Conservation (phyloP, 2,113 vertebrate genomes). For the Todiramphus saurophagus region DNA sequence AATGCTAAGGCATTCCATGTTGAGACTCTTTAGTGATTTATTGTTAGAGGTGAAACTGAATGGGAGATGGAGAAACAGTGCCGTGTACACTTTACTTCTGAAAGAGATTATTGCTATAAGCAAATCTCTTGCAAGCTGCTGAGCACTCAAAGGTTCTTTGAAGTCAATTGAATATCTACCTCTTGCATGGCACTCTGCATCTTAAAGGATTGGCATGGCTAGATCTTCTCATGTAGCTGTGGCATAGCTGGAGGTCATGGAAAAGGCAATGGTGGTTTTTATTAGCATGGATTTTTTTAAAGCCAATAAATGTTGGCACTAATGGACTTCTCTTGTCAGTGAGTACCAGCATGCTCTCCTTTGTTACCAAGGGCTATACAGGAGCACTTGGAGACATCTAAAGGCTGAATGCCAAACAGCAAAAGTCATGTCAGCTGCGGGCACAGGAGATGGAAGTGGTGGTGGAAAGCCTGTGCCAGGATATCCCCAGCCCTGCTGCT, state of each 20-base stretch:
- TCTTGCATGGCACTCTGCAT: not conserved
- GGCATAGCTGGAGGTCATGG: not conserved
- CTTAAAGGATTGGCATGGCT: not conserved
- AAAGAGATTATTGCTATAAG: slow-evolving; percentile 15
- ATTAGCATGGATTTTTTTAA: not conserved
- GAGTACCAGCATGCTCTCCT: not conserved
- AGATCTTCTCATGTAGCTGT: not conserved
- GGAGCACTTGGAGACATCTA: not conserved
- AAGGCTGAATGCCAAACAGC: not conserved
- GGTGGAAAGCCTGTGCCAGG: not conserved
- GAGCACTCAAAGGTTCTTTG: not conserved
- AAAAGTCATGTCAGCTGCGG: not conserved
- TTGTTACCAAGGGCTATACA: not conserved
- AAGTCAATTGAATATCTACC: not conserved
- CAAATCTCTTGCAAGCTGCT: not conserved
- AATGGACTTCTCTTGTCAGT: not conserved
- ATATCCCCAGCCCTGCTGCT: not conserved
- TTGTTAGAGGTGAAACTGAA: slow-evolving; percentile 30
- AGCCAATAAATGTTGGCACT: not conserved
- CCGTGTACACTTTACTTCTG: not conserved
- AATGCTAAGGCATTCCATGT: not conserved
- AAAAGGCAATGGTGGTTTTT: not conserved
- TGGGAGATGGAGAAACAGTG: not conserved
- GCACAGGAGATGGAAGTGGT: not conserved
- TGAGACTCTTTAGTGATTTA: not conserved